These are phyloP conservation scores for Esox masquinongy DNA, from an alignment of 2,797 vertebrate genomes.

Conservation along the genomic window DNA sequence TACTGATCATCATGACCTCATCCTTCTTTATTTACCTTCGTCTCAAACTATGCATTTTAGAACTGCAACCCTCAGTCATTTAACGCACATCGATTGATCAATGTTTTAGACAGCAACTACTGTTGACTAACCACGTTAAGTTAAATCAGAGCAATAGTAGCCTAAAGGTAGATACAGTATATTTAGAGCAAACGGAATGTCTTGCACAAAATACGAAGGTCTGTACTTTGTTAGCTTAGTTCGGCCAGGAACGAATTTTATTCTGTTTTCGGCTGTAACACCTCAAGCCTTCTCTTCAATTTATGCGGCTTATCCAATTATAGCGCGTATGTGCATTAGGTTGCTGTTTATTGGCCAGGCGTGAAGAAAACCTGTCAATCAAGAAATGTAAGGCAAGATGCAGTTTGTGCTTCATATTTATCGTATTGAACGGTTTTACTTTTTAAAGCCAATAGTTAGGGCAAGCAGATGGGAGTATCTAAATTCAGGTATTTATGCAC, in stretches of 20 bases:
- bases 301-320: slow-evolving; percentile 65
- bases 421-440: neutral
- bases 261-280: neutral
- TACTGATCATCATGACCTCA: neutral
- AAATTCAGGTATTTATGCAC: neutral
- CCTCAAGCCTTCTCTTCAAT: slow-evolving; percentile 32
- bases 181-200: neutral
- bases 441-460: neutral
- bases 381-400: slow-evolving; percentile 42
- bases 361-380: slow-evolving; percentile 58
- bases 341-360: slow-evolving; percentile 56
- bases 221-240: too few species aligned
- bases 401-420: slow-evolving; percentile 15
- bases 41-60: neutral
- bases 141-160: neutral
- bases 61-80: neutral
- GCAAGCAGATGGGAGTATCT: neutral
- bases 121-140: neutral
- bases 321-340: slow-evolving; percentile 18
- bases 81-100: neutral
- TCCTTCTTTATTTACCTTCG: neutral
- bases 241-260: neutral
- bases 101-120: neutral
- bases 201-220: neutral
- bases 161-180: neutral